phyloP scores from a whole-genome alignment of 2,113 vertebrate genomes.

The Bos indicus region DNA sequence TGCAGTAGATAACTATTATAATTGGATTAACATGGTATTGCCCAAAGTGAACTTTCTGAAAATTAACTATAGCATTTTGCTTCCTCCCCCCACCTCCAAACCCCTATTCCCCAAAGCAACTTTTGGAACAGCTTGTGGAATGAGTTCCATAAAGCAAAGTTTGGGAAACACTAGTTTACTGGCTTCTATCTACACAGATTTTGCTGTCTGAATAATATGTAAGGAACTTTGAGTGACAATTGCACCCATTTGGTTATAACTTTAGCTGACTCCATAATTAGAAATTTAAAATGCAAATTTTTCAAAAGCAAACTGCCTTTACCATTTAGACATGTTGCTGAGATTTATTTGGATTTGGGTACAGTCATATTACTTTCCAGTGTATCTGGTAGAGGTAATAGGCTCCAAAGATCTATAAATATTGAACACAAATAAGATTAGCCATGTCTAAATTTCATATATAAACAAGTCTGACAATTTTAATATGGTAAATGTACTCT shows the following conservation, averaged over 20 bases:
- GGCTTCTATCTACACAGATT: conserved; percentile 66
- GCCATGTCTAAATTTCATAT: not conserved
- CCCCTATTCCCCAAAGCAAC: conserved; percentile 35
- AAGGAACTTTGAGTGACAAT: conserved; percentile 69
- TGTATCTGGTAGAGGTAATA: conserved; percentile 42
- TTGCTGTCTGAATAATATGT: conserved; percentile 68
- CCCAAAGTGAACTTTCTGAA: conserved; percentile 46
- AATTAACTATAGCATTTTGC: conserved; percentile 32
- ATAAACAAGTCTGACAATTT: not conserved
- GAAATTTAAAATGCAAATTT: conserved; percentile 69
- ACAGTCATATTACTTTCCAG: conserved; percentile 22
- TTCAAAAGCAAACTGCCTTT: conserved; percentile 65
- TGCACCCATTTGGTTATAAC: conserved; percentile 65
- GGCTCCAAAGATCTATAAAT: conserved; percentile 43
- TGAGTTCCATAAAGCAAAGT: conserved; percentile 54
- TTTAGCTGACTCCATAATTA: conserved; percentile 65
- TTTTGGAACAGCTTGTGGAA: conserved; percentile 53
- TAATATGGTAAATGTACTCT: not conserved
- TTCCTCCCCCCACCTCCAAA: not conserved
- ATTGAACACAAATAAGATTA: conserved; percentile 39
- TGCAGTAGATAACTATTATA: conserved; percentile 5
- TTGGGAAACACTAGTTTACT: conserved; percentile 59
- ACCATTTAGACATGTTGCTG: conserved; percentile 51
- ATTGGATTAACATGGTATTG: conserved; percentile 26
- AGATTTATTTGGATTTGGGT: conserved; percentile 53